Base-by-base conservation (phyloP, 2,797 vertebrate genomes). In the Neosilurus mollespiculum region DNA sequence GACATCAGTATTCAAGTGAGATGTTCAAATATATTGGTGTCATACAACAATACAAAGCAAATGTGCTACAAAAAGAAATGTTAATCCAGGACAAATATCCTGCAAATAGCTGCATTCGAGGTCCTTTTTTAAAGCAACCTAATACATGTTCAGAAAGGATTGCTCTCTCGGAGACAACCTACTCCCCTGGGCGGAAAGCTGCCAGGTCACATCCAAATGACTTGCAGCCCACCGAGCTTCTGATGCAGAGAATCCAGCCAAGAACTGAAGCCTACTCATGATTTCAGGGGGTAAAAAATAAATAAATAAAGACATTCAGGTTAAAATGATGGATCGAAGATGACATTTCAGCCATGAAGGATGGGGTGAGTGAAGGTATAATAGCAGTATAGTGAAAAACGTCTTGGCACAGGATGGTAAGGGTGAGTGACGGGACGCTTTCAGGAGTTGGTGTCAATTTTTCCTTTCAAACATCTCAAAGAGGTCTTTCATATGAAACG, bases 151-250 rank as follows among this genome's bases (percentile, higher is more conserved):
- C 6, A n/a, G 9, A 22, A 53, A 72, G 12, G 22, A 24, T 2
- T 54, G 56, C 77, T 82, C 70, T 75, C 70, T 83, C 58, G 71
- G 66, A 62, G n/a, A 37, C 61, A 34, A 56, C 26, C 62, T 59
- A 62, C 81, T 59, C 73, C 65, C 65, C 59, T 66, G 37, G 53
- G 69, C 54, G 14, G 67, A 75, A 85, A 58, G 66, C 86, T 88
- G 85, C 83, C 81, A 83, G 81, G 84, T 86, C 83, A 83, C 69
- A 86, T 88, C 80, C 67, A 67, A 85, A 80, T 71, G 70, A 83
- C 59, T 78, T 30, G 75, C 51, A 62, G 54, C 69, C 75, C 82
- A 81, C 87, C 66, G 82, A 83, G 75, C 65, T 22, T 49, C 78
- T 81, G 81, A 64, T 53, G 79, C 84, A 84, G 81, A 69, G 69